phyloP scores from a whole-genome alignment of 2,888 invertebrate genomes.

The Schizaphis graminum region DNA sequence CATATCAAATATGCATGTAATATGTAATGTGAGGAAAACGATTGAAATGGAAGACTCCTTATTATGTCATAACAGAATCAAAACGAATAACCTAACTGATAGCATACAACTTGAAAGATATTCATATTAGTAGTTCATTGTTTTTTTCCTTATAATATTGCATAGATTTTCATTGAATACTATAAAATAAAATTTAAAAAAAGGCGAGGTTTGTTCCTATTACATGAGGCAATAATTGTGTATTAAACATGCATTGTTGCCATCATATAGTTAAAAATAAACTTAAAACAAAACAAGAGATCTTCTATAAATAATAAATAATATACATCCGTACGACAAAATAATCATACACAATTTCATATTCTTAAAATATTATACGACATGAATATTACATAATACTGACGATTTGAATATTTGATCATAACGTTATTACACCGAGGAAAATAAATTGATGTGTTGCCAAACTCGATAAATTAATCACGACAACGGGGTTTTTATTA shows the following conservation, averaged over 20 bases:
- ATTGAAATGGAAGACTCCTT: conserved; percentile 22
- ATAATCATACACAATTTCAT: conserved; percentile 28
- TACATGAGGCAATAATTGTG: conserved; percentile 39
- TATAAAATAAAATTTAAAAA: conserved; percentile 46
- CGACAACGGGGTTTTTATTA: not conserved
- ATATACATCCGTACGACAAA: conserved; percentile 41
- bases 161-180: conserved; percentile 20
- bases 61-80: not conserved
- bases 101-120: conserved; percentile 15
- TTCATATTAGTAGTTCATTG: not conserved
- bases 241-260: conserved; percentile 45
- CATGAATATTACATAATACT: conserved; percentile 21
- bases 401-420: conserved; percentile 21
- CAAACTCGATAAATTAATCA: conserved; percentile 15
- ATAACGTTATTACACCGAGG: not conserved
- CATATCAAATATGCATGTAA: not conserved
- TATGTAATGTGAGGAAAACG: not conserved
- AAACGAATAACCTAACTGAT: not conserved
- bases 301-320: conserved; percentile 53
- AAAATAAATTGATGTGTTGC: not conserved
- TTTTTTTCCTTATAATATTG: conserved; percentile 26
- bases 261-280: conserved; percentile 12
- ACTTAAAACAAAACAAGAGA: conserved; percentile 61
- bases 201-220: conserved; percentile 65
- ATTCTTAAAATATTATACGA: conserved; percentile 33